Evolutionary conservation across 2,888 invertebrate genomes (phyloP), one percentile per base, ranked within the genome.

Genomic region (Drosophila phalerata): DNA sequence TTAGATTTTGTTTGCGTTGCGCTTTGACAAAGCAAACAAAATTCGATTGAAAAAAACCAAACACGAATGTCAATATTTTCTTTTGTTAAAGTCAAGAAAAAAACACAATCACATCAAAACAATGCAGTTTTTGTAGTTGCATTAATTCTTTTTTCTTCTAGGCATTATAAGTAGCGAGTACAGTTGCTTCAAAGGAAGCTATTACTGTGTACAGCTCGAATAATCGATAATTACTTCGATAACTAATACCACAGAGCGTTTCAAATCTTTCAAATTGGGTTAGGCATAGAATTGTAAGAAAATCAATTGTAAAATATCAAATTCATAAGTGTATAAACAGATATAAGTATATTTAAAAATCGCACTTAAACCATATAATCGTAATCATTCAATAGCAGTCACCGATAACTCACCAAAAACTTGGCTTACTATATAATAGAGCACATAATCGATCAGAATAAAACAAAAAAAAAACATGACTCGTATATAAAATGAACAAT

Each of bases 41-140:
- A 58, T 69, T 53, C 49, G 57, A 62, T 64, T 37, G 38, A 49
- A 67, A 72, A 65, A 49, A 67, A 72, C 63, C 64, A 73, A 77
- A 57, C 32, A 84, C 90, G 91, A 90, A 90, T 91, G 90, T 90
- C 90, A 90, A 90, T 90, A 87, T 90, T 85, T 80, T 55, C 71
- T 70, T 61, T 53, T 70, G 72, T 51, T 22, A 15, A 19, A 63
- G 47, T 48, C 28, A 48, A 45, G 51, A 53, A 64, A 42, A 69
- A 53, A 28, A 69, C 56, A 28, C 34, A 32, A 28, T 28, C 22
- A 22, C 32, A 61, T 17, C 19, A 40, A 45, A 55, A 25, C 32
- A 51, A 60, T 58, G 65, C 71, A 60, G 58, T 69, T 64, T 71
- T 72, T 66, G 63, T 69, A 71, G 81, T 64, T 70, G 73, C 79